Conservation (phyloP, 1,140 invertebrate genomes). For the Lamellibrachia luymesi region DNA sequence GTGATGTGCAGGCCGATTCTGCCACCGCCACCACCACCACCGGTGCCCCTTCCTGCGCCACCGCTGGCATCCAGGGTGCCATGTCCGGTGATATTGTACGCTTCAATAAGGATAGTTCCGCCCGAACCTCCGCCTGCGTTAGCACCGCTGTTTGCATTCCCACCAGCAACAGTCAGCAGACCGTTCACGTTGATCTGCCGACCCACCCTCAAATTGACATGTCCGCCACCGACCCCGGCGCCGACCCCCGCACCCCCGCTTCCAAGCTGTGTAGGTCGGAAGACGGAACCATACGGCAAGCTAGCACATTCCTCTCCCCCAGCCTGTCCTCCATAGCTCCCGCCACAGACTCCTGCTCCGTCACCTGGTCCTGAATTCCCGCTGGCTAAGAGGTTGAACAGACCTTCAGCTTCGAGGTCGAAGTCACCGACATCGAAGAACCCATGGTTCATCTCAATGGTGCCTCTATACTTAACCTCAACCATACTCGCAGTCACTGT, state of each 20-base stretch:
- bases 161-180: conserved; percentile 32
- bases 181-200: conserved; percentile 39
- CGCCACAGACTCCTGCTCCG: conserved; percentile 31
- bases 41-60: conserved; percentile 34
- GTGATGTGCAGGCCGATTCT: conserved; percentile 42
- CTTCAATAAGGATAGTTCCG: conserved; percentile 39
- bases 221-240: conserved; percentile 41
- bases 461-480: conserved; percentile 41
- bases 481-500: conserved; percentile 40
- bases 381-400: conserved; percentile 35
- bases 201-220: conserved; percentile 38
- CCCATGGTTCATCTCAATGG: conserved; percentile 42
- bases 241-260: conserved; percentile 40
- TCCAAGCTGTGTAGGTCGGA: conserved; percentile 37
- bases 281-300: conserved; percentile 40
- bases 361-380: conserved; percentile 36
- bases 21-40: conserved; percentile 42
- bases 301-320: conserved; percentile 26
- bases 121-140: conserved; percentile 41
- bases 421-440: conserved; percentile 39
- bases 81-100: conserved; percentile 43
- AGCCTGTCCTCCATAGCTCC: conserved; percentile 40
- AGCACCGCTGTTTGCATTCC: conserved; percentile 19
- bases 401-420: conserved; percentile 38
- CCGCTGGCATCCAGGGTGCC: conserved; percentile 38